Base-by-base conservation (phyloP, 2,113 vertebrate species). In the Shinisaurus crocodilurus region DNA sequence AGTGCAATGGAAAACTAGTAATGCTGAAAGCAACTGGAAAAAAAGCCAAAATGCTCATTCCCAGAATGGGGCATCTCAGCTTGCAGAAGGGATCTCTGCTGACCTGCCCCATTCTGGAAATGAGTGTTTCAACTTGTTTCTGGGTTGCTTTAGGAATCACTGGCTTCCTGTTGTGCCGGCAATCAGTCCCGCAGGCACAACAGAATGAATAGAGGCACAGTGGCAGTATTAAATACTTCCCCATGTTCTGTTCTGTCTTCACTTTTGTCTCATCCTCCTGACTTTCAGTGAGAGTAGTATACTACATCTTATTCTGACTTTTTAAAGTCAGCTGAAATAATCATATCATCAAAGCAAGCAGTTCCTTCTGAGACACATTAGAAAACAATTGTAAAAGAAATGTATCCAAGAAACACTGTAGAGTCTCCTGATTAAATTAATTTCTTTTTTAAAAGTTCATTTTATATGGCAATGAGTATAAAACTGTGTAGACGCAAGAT, bases 401-500 rank as follows among this genome's bases (percentile, higher is more conserved):
- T 60, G 13, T 40, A 86, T 67, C 18, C 43, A n/a, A 89, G 20
- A 0, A 80, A 81, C 25, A 23, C 1, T 85, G n/a, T 8, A 89
- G 79, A 80, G 15, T 93, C 92, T 92, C 48, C 45, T 83, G 91
- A 67, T 82, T 67, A 81, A 88, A 40, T 85, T 77, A 34, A 40
- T 69, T 75, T 84, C 18, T 18, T 85, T 85, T 54, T 74, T 25
- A 27, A 82, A 57, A 91, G 25, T 29, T 93, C 45, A 82, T 90
- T 93, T 80, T 82, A n/a, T 87, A 87, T 50, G 15, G 63, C 89
- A 95, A 81, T 3, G 32, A 86, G 37, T 89, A 76, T 37, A 50
- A 90, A 67, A 79, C 70, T 88, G 15, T 77, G 16, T 80, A 90
- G 86, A 88, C 40, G 6, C 76, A 90, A 91, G 86, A 95, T 81